A percentile compares a stretch with the other conserved stretches of the same genome.
phyloP scores from a whole-genome alignment of 2,797 vertebrate species.

The Parauchenoglanis ngamensis region DNA sequence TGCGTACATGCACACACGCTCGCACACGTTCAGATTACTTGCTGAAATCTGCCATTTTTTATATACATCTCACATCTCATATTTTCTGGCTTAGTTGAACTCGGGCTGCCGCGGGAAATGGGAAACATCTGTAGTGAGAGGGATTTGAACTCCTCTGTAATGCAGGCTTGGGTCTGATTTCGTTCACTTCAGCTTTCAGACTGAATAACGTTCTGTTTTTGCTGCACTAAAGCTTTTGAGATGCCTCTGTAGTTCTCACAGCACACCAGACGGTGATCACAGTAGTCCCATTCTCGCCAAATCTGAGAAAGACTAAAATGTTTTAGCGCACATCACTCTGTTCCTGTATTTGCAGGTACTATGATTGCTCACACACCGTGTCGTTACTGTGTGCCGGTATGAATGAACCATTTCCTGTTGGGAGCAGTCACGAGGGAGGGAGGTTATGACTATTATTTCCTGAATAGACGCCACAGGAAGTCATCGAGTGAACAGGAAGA shows the following conservation, averaged over 20 bases:
- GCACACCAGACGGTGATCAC: conserved; percentile 8
- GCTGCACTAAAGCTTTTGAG: conserved; percentile 29
- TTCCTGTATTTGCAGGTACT: neutral
- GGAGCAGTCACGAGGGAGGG: conserved; percentile 46
- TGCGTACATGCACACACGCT: no score
- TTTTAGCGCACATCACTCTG: conserved; percentile 22
- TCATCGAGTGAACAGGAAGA: conserved; percentile 63
- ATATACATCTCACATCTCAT: neutral
- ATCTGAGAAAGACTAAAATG: conserved; percentile 40
- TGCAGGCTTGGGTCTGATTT: conserved; percentile 56
- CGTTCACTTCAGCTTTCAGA: conserved; percentile 34
- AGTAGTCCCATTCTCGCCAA: conserved; percentile 36
- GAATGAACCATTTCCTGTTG: conserved; percentile 45
- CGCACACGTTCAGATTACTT: neutral
- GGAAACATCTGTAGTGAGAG: conserved; percentile 67
- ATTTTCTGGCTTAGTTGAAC: neutral
- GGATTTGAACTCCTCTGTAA: conserved; percentile 46
- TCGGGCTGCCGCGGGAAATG: conserved; percentile 64
- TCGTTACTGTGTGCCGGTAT: conserved; percentile 20
- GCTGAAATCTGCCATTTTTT: conserved; percentile 2
- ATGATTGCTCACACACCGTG: conserved; percentile 8
- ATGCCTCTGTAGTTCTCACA: conserved; percentile 34
- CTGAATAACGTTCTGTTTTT: conserved; percentile 39
- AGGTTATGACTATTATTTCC: conserved; percentile 66
- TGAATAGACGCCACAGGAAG: conserved; percentile 67